A percentile compares a stretch with the other conserved stretches of the same genome.
Conservation (phyloP, 2,113 vertebrate genomes). For the Morone saxatilis region DNA sequence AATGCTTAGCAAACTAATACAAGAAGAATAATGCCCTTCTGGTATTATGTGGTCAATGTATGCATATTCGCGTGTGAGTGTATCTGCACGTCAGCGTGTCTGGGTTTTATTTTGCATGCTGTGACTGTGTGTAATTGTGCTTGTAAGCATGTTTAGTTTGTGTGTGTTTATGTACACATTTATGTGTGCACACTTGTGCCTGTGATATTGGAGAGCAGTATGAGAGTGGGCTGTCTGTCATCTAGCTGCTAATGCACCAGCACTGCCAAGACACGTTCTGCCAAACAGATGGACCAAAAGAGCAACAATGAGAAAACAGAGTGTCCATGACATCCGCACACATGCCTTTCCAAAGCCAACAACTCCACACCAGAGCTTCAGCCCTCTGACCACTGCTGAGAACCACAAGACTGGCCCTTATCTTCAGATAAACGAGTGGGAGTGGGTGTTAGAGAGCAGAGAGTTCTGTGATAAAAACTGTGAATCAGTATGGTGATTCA, state of each 20-base stretch:
- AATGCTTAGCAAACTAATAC: constrained; percentile 43
- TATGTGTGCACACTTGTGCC: constrained; percentile 59
- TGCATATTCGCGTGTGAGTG: constrained; percentile 17
- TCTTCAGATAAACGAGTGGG: constrained; percentile 25
- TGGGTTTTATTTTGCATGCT: constrained; percentile 30
- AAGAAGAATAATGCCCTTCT: constrained; percentile 25
- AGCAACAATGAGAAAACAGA: constrained; percentile 66
- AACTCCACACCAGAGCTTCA: constrained; percentile 35
- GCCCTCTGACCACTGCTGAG: constrained; percentile 38
- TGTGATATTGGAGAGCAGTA: constrained; percentile 67
- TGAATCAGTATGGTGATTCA: background rate
- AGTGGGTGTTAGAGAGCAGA: constrained; percentile 17
- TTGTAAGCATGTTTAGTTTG: constrained; percentile 34
- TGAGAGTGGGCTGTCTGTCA: constrained; percentile 69
- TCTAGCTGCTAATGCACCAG: constrained; percentile 60
- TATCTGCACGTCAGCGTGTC: background rate
- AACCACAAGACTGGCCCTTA: constrained; percentile 15
- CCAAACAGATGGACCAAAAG: constrained; percentile 76
- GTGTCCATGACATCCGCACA: constrained; percentile 62
- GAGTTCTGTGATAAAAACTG: constrained; percentile 3
- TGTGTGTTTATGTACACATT: constrained; percentile 40
- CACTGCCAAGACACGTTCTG: constrained; percentile 69
- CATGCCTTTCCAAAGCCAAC: constrained; percentile 52
- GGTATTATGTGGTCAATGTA: constrained; percentile 25
- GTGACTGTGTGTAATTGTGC: constrained; percentile 11